phyloP scores from a whole-genome alignment of 2,888 invertebrate species.

The Dryobotodes eremita region DNA sequence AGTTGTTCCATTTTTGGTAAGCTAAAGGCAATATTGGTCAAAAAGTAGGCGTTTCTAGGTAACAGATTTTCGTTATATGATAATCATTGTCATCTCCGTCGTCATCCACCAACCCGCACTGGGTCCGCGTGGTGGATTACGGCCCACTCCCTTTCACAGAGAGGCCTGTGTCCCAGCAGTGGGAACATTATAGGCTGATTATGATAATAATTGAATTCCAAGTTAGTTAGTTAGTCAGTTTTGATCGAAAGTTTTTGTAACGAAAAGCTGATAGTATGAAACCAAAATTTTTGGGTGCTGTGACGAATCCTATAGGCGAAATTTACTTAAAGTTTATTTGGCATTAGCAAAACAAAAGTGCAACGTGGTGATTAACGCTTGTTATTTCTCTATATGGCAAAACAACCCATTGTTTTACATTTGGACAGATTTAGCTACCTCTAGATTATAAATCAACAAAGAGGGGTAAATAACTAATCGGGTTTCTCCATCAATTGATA shows the following conservation, averaged over 20 bases:
- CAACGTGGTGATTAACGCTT: neutral
- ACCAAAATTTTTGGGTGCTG: neutral
- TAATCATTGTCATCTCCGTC: neutral
- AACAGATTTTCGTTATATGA: neutral
- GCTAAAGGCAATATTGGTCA: neutral
- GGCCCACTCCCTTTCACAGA: too few relatives aligned
- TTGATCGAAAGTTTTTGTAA: neutral
- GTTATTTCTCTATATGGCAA: too few relatives aligned
- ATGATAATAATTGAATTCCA: neutral
- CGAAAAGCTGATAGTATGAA: neutral
- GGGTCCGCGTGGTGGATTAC: too few relatives aligned
- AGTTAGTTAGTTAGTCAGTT: neutral
- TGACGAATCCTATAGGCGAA: neutral
- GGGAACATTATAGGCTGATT: too few relatives aligned
- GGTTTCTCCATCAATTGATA: slow-evolving; percentile 41
- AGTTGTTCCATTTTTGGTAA: neutral
- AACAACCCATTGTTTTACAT: neutral
- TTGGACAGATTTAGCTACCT: too few relatives aligned
- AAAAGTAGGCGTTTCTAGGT: neutral
- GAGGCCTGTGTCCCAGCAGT: too few relatives aligned
- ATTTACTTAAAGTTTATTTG: neutral
- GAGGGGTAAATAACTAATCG: slow-evolving; percentile 4
- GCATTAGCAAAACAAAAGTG: neutral
- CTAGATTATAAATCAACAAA: neutral
- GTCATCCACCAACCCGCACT: too few relatives aligned